These are phyloP conservation scores for Aporophyla nigra DNA, from an alignment of 2,888 invertebrate genomes.

Conservation along the genomic window DNA sequence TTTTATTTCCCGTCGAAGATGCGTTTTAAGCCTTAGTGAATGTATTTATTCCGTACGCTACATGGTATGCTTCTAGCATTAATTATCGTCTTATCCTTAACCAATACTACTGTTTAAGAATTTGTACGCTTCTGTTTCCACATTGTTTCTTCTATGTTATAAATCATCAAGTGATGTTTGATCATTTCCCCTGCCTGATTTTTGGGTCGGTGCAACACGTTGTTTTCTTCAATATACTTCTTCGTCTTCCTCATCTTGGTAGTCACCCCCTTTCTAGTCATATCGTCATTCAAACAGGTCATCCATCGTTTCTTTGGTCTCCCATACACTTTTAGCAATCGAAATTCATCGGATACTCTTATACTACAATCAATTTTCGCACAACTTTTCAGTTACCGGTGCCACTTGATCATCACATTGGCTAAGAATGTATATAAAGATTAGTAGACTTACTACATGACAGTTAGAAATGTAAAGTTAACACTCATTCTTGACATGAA, in stretches of 20 bases:
- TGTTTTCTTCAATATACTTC: too few relatives aligned
- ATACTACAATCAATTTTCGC: too few relatives aligned
- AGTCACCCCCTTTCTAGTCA: too few relatives aligned
- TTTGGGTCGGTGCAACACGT: too few relatives aligned
- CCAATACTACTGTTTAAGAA: constrained; percentile 3
- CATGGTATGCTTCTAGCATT: not conserved
- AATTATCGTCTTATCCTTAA: not conserved
- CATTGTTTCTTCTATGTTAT: not conserved
- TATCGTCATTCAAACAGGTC: too few relatives aligned
- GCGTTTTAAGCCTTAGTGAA: not conserved
- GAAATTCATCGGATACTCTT: too few relatives aligned
- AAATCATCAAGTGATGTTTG: not conserved
- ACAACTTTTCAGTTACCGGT: too few relatives aligned
- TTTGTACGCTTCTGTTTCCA: constrained; percentile 15
- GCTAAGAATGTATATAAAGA: not conserved
- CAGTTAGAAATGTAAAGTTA: not conserved
- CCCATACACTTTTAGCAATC: too few relatives aligned
- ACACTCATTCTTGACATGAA: not conserved
- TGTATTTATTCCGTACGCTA: not conserved
- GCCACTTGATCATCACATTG: not conserved
- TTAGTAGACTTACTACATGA: not conserved
- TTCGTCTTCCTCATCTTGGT: too few relatives aligned
- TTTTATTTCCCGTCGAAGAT: not conserved
- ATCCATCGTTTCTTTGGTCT: too few relatives aligned
- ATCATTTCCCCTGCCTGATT: too few relatives aligned